These are phyloP conservation scores for Xestia ashworthii DNA, from an alignment of 2,888 invertebrate species.

Conservation along the genomic window DNA sequence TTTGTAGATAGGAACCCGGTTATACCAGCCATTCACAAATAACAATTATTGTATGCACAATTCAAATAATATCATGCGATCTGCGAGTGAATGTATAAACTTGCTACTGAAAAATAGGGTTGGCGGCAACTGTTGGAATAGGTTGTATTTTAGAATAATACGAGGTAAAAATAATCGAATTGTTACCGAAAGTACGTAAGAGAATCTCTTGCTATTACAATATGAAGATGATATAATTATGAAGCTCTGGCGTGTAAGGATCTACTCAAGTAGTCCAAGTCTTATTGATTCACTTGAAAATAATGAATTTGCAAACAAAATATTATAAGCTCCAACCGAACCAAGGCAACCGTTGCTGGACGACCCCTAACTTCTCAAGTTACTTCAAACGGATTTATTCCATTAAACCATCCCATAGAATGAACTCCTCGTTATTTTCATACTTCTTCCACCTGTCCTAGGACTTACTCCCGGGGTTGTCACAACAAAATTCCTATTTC, in stretches of 20 bases:
- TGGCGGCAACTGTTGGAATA: slow-evolving; percentile 10
- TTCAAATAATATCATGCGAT: slow-evolving; percentile 56
- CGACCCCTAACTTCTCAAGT: slow-evolving; percentile 6
- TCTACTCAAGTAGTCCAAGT: background rate
- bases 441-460: too few relatives aligned
- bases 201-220: background rate
- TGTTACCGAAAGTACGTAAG: background rate
- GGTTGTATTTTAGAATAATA: background rate
- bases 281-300: too few relatives aligned
- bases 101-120: slow-evolving; percentile 40
- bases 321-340: background rate
- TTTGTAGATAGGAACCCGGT: slow-evolving; percentile 33
- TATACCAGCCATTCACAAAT: slow-evolving; percentile 32
- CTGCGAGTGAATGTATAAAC: slow-evolving; percentile 43
- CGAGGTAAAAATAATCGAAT: background rate
- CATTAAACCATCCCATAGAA: background rate
- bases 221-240: background rate
- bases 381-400: slow-evolving; percentile 2
- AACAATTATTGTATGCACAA: slow-evolving; percentile 30
- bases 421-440: slow-evolving; percentile 7
- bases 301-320: background rate
- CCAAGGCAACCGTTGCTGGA: slow-evolving; percentile 14
- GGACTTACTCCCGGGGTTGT: background rate
- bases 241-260: background rate
- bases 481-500: too few relatives aligned